Evolutionary conservation across 2,888 invertebrate species (phyloP).

Genomic region (Hanleya hanleyi): DNA sequence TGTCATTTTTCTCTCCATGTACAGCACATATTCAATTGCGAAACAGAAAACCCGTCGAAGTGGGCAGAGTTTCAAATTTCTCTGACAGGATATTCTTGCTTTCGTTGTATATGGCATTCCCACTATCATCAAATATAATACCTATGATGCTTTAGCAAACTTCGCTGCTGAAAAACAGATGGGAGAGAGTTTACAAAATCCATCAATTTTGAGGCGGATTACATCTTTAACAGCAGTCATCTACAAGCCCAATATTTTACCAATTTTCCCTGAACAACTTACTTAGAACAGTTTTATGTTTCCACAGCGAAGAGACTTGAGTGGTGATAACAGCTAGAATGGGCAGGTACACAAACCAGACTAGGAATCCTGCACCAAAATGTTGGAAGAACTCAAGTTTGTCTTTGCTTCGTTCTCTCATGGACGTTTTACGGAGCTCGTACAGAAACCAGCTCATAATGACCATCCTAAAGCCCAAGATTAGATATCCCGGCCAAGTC

Average conservation of each 20-base stretch:
- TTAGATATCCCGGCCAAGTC: conserved; percentile 97
- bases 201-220: no score
- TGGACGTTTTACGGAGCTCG: conserved; percentile 83
- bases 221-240: background rate
- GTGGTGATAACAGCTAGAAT: conserved; percentile 94
- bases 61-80: no score
- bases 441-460: conserved; percentile 93
- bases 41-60: background rate
- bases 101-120: no score
- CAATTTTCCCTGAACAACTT: conserved; percentile 68
- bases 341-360: conserved; percentile 98
- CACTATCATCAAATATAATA: no score
- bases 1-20: background rate
- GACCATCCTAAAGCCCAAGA: conserved; percentile 87
- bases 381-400: conserved; percentile 95
- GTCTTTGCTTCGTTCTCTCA: conserved; percentile 84
- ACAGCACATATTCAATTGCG: background rate
- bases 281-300: conserved; percentile 95
- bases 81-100: no score
- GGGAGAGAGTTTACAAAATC: no score
- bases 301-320: conserved; percentile 95
- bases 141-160: no score
- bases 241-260: no score
- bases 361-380: conserved; percentile 96
- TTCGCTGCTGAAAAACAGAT: no score